Percentiles rank a stretch among this genome's conserved stretches.
Conservation (phyloP, 2,113 vertebrate genomes). For the Platanista minor region DNA sequence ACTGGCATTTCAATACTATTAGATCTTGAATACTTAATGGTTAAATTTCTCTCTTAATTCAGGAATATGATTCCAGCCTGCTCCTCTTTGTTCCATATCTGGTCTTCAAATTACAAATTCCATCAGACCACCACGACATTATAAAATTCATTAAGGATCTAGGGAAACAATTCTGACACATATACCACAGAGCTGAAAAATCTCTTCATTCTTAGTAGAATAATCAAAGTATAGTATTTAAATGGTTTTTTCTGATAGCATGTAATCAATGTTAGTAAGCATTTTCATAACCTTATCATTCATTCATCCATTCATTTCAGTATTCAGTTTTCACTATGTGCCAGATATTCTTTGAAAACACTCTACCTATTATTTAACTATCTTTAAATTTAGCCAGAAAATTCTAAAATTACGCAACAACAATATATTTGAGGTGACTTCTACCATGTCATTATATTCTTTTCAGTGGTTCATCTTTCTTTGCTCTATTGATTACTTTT, state of each 20-base stretch:
- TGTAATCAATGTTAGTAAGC: constrained; percentile 16
- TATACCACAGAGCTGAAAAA: constrained; percentile 24
- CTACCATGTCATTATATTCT: constrained; percentile 63
- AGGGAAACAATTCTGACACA: constrained; percentile 18
- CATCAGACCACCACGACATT: background rate
- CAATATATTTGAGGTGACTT: constrained; percentile 75
- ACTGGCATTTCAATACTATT: constrained; percentile 27
- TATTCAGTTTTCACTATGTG: background rate
- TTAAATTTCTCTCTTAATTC: constrained; percentile 37
- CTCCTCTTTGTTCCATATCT: background rate
- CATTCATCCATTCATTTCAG: constrained; percentile 2
- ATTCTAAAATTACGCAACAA: constrained; percentile 74
- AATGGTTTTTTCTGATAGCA: constrained; percentile 28
- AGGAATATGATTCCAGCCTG: background rate
- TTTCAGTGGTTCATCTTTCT: constrained; percentile 92
- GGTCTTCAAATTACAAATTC: constrained; percentile 38
- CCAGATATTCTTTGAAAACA: constrained; percentile 37
- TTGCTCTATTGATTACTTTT: constrained; percentile 91
- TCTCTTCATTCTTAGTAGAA: constrained; percentile 33
- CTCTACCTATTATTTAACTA: background rate
- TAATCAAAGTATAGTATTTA: constrained; percentile 37
- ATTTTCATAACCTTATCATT: constrained; percentile 25
- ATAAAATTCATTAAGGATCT: constrained; percentile 43
- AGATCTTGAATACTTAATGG: background rate
- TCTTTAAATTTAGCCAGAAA: constrained; percentile 55